Conservation (phyloP, 2,113 vertebrate species). For the Fulmarus glacialis region DNA sequence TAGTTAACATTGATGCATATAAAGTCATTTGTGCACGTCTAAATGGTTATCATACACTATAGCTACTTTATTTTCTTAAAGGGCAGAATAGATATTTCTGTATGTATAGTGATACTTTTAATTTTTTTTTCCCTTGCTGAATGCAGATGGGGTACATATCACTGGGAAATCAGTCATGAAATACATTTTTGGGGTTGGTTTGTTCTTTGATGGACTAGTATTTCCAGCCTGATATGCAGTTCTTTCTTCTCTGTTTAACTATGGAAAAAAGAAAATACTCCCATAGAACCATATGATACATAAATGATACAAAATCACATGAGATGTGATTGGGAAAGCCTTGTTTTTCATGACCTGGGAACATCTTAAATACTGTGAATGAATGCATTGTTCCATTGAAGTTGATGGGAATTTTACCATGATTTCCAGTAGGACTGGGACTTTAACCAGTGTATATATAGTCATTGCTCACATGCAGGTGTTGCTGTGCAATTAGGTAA, state of each 20-base stretch:
- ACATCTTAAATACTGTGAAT: not conserved
- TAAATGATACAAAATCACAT: not conserved
- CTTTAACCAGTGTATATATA: not conserved
- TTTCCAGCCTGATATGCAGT: not conserved
- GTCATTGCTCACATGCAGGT: not conserved
- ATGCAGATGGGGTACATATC: not conserved
- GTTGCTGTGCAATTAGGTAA: not conserved
- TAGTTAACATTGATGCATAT: not conserved
- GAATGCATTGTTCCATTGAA: not conserved
- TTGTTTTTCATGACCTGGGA: not conserved
- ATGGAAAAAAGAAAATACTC: not conserved
- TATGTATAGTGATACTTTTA: not conserved
- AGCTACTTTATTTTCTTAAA: not conserved
- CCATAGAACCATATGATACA: not conserved
- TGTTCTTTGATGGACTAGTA: not conserved
- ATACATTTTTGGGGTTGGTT: not conserved
- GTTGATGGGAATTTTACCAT: not conserved
- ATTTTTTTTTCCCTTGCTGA: not conserved
- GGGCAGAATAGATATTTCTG: not conserved
- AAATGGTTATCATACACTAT: not conserved
- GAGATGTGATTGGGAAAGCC: not conserved
- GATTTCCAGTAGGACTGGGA: not conserved
- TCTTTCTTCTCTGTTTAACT: not conserved
- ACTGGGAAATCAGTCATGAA: not conserved
- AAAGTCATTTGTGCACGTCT: not conserved